phyloP scores from a whole-genome alignment of 1,140 invertebrate species.

The Apis cerana region DNA sequence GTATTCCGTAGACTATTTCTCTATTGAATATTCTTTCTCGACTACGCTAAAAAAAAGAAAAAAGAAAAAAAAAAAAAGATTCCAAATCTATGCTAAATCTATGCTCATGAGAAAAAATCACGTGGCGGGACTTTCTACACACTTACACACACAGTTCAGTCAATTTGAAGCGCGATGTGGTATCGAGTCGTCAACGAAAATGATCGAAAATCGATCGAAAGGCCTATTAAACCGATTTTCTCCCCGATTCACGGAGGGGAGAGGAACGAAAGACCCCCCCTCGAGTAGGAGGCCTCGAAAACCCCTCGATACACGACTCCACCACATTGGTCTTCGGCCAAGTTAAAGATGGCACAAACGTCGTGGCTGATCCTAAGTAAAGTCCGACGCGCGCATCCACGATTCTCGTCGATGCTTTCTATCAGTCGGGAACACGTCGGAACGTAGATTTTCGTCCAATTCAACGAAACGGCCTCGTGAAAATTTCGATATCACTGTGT shows the following conservation, averaged over 20 bases:
- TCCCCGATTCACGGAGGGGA: background rate
- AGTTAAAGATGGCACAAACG: slow-evolving; percentile 26
- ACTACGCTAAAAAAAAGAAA: too few relatives aligned
- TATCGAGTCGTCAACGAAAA: slow-evolving; percentile 64
- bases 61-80: background rate
- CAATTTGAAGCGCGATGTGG: slow-evolving; percentile 72
- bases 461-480: background rate
- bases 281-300: slow-evolving; percentile 48
- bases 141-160: slow-evolving; percentile 65
- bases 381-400: background rate
- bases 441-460: background rate
- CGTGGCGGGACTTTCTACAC: slow-evolving; percentile 35
- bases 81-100: background rate
- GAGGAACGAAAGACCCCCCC: slow-evolving; percentile 8
- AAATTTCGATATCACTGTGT: slow-evolving; percentile 15
- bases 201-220: slow-evolving; percentile 21
- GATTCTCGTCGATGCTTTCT: background rate
- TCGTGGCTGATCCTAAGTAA: background rate
- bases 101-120: slow-evolving; percentile 20
- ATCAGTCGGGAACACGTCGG: too few relatives aligned
- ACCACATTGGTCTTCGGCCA: slow-evolving; percentile 55
- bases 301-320: slow-evolving; percentile 46
- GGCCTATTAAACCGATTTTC: slow-evolving; percentile 28
- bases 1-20: background rate
- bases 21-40: background rate